Conservation (phyloP, 2,888 invertebrate species). For the Thecophora atra region DNA sequence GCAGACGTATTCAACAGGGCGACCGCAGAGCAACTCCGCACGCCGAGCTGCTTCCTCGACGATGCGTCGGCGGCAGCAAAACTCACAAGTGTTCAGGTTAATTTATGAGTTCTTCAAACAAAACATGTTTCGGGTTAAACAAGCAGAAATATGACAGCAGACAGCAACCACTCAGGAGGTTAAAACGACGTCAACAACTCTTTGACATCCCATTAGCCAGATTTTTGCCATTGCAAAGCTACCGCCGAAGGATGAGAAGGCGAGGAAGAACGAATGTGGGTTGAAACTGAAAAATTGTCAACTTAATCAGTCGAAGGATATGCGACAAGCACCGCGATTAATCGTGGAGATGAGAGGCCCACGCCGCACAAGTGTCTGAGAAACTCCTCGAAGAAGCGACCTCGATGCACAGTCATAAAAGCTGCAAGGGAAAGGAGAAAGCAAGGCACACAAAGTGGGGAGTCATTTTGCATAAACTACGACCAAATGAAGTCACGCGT, state of each 20-base stretch:
- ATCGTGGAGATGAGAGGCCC: not conserved
- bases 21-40: not conserved
- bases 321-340: conserved; percentile 13
- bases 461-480: no score
- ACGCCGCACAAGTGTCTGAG: not conserved
- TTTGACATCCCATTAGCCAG: conserved; percentile 29
- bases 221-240: not conserved
- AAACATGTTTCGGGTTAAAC: conserved; percentile 30
- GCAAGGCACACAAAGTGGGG: no score
- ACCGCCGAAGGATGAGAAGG: not conserved
- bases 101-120: conserved; percentile 32
- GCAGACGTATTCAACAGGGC: conserved; percentile 17
- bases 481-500: no score
- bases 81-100: conserved; percentile 14
- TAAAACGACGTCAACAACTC: conserved; percentile 12
- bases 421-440: no score
- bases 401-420: no score
- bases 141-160: conserved; percentile 28
- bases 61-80: not conserved
- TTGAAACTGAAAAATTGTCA: conserved; percentile 14
- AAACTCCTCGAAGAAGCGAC: not conserved
- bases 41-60: not conserved
- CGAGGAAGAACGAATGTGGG: not conserved
- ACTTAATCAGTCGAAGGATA: not conserved
- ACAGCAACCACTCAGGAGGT: conserved; percentile 9